Percentiles rank a stretch among this genome's conserved stretches.
Evolutionary conservation across 2,888 invertebrate genomes (phyloP).

Genomic region (Blastobasis lacticolella): DNA sequence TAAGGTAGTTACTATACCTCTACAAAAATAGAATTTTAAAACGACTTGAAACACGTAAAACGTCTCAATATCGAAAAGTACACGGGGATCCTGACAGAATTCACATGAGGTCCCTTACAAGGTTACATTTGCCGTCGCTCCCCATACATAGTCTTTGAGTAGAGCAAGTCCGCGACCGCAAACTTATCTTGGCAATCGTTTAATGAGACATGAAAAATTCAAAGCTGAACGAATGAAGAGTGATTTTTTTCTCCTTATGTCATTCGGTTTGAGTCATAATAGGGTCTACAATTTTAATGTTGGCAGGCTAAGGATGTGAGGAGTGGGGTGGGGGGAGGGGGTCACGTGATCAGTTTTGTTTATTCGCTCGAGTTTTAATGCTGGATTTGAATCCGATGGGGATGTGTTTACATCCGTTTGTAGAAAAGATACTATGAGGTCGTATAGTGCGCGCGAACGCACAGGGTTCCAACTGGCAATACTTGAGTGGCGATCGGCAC

Average conservation of each 20-base stretch:
- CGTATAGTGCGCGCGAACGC: no score
- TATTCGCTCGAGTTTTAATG: no score
- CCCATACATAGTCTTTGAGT: background rate
- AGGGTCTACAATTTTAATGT: conserved; percentile 32
- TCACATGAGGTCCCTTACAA: conserved; percentile 6
- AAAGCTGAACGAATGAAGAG: conserved; percentile 19
- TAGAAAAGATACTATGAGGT: no score
- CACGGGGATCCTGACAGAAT: background rate
- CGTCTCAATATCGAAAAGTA: background rate
- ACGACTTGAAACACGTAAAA: background rate
- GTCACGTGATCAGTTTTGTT: no score
- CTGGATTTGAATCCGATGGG: no score
- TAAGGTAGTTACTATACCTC: no score
- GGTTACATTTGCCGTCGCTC: background rate
- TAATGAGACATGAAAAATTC: conserved; percentile 40
- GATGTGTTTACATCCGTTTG: no score
- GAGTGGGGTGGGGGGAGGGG: conserved; percentile 2
- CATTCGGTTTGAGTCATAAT: conserved; percentile 31
- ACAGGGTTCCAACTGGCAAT: no score
- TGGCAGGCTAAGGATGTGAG: conserved; percentile 11
- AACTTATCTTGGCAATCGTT: conserved; percentile 13
- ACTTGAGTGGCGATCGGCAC: no score
- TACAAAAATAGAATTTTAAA: background rate
- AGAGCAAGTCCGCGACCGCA: background rate
- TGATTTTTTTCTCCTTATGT: conserved; percentile 33